These are phyloP conservation scores for Petrocephalus schoutedeni DNA, from an alignment of 2,797 vertebrate genomes.

Conservation along the genomic window DNA sequence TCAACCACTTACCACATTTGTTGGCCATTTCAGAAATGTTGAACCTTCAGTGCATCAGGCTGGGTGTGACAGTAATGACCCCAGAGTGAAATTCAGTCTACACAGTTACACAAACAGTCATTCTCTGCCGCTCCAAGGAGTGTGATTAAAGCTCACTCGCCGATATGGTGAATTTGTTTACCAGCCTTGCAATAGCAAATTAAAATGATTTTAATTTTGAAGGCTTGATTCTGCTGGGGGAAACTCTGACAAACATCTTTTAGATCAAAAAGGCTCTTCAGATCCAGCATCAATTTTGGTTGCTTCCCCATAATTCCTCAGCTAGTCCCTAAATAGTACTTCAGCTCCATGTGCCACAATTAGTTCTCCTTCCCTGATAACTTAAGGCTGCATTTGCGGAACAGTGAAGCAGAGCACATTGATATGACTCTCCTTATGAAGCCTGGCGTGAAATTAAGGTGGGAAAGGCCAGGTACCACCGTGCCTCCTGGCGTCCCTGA, in stretches of 20 bases:
- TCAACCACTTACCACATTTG: not conserved
- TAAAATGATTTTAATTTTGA: constrained; percentile 1
- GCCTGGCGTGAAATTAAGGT: not conserved
- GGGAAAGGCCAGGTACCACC: not conserved
- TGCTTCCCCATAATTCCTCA: constrained; percentile 4
- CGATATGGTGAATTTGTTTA: not conserved
- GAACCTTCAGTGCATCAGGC: not conserved
- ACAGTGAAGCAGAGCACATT: not conserved
- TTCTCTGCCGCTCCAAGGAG: not conserved
- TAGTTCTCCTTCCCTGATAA: not conserved
- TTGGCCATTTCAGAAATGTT: not conserved
- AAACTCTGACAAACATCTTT: not conserved
- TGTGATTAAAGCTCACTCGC: not conserved
- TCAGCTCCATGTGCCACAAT: not conserved
- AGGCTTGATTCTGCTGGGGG: not conserved
- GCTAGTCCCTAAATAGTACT: not conserved
- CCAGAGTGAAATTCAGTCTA: not conserved
- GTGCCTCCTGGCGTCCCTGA: not conserved
- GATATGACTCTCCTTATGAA: not conserved
- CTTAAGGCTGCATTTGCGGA: not conserved
- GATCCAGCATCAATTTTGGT: not conserved
- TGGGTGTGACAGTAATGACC: not conserved
- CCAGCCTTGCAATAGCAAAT: not conserved
- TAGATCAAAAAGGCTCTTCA: not conserved
- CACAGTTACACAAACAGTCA: constrained; percentile 5